Evolutionary conservation across 53 echinoderm and acorn worm genomes (phyloP).

Genomic region (Echinometra lucunter): DNA sequence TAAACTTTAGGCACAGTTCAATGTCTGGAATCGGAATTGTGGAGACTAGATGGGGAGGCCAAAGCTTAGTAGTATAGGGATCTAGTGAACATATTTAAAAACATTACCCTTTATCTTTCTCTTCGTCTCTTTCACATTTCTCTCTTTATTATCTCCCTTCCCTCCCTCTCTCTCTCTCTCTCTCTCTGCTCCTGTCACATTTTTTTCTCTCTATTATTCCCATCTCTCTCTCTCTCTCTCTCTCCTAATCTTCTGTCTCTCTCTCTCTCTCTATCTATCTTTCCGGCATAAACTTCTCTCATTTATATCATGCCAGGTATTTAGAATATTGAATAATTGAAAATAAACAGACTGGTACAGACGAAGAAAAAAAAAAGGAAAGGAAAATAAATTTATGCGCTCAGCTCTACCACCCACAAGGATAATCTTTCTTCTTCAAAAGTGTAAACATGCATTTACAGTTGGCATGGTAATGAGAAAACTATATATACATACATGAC

Average conservation of each 20-base stretch:
- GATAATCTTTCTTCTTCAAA: not conserved
- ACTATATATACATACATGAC: not conserved
- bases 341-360: not conserved
- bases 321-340: not conserved
- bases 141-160: too few relatives aligned
- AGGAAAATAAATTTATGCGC: not conserved
- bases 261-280: not conserved
- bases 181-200: too few relatives aligned
- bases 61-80: not conserved
- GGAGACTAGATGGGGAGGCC: not conserved
- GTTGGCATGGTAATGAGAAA: conserved; percentile 3
- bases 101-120: too few relatives aligned
- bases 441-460: not conserved
- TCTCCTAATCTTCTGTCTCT: not conserved
- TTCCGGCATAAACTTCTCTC: too few relatives aligned
- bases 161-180: too few relatives aligned
- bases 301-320: not conserved
- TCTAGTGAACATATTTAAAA: too few relatives aligned
- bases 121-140: too few relatives aligned
- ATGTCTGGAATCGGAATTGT: not conserved
- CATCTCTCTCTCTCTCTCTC: too few relatives aligned
- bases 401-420: not conserved
- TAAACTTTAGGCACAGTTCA: not conserved
- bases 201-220: too few relatives aligned
- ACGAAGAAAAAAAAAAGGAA: too few relatives aligned